These are phyloP conservation scores for human DNA, from an alignment of 2,113 vertebrate species.

Conservation along the genomic window DNA sequence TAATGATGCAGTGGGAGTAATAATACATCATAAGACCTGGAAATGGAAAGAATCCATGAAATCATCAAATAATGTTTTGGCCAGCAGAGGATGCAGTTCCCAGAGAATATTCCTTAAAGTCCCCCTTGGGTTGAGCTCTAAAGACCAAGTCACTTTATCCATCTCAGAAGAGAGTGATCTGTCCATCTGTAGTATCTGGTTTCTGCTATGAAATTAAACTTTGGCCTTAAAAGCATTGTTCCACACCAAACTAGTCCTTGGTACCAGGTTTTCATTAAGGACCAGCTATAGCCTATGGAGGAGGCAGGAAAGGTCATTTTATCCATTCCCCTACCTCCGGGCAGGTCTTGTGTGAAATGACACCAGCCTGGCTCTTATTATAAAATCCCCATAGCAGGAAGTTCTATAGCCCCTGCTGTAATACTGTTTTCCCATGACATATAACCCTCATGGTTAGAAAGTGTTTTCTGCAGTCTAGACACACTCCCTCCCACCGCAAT, in stretches of 20 bases:
- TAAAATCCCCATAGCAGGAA: conserved; percentile 72
- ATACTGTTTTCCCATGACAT: conserved; percentile 54
- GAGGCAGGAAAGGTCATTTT: conserved; percentile 75
- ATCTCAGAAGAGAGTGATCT: conserved; percentile 35
- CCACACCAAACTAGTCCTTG: conserved; percentile 50
- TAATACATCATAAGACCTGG: conserved; percentile 41
- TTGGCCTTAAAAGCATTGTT: conserved; percentile 71
- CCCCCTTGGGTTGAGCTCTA: conserved; percentile 58
- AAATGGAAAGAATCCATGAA: conserved; percentile 62
- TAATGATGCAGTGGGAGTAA: neutral
- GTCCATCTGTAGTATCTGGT: conserved; percentile 68
- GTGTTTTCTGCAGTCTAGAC: conserved; percentile 36
- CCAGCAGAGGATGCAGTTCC: conserved; percentile 38
- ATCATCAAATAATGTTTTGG: conserved; percentile 57
- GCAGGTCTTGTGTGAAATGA: conserved; percentile 73
- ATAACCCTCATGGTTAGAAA: conserved; percentile 36
- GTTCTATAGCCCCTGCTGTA: conserved; percentile 39
- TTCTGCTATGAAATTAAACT: conserved; percentile 78
- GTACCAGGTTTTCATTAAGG: conserved; percentile 79
- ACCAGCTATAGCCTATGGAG: conserved; percentile 58
- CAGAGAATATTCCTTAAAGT: conserved; percentile 53
- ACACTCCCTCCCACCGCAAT: neutral
- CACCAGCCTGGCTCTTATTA: conserved; percentile 77
- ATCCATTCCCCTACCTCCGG: conserved; percentile 73
- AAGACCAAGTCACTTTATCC: conserved; percentile 63